phyloP scores from a whole-genome alignment of 1,140 invertebrate genomes.

The Riptortus pedestris region DNA sequence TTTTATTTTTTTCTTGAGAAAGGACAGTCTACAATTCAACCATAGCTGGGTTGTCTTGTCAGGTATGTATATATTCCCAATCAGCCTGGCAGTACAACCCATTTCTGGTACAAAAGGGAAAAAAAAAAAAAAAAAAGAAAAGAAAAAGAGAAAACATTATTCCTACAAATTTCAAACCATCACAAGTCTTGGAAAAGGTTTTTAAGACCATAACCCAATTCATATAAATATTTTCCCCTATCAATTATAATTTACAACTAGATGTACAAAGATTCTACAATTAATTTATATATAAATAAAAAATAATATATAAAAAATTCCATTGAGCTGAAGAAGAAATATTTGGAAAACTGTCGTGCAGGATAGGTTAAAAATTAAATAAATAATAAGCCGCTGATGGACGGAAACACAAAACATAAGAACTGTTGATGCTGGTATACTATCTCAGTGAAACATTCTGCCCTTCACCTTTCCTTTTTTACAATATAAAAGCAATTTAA shows the following conservation, averaged over 20 bases:
- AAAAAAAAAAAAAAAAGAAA: not conserved
- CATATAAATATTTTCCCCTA: not conserved
- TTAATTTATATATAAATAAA: not conserved
- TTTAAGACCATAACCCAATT: constrained; percentile 5
- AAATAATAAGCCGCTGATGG: not conserved
- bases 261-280: not conserved
- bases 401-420: not conserved
- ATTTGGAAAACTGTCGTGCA: not conserved
- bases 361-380: not conserved
- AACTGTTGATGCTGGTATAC: not conserved
- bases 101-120: not conserved
- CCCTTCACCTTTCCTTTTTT: not conserved
- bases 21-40: not conserved
- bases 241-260: constrained; percentile 12
- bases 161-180: constrained; percentile 2
- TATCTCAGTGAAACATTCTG: constrained; percentile 2
- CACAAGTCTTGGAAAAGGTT: constrained; percentile 1
- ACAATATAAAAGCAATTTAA: constrained; percentile 21
- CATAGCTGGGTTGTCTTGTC: constrained; percentile 2
- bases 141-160: not conserved
- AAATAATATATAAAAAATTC: not conserved
- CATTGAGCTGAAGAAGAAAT: constrained; percentile 2
- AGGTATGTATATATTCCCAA: not conserved
- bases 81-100: constrained; percentile 8
- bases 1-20: not conserved